Base-by-base conservation (phyloP, 2,888 invertebrate species). In the Microplitis manilae region DNA sequence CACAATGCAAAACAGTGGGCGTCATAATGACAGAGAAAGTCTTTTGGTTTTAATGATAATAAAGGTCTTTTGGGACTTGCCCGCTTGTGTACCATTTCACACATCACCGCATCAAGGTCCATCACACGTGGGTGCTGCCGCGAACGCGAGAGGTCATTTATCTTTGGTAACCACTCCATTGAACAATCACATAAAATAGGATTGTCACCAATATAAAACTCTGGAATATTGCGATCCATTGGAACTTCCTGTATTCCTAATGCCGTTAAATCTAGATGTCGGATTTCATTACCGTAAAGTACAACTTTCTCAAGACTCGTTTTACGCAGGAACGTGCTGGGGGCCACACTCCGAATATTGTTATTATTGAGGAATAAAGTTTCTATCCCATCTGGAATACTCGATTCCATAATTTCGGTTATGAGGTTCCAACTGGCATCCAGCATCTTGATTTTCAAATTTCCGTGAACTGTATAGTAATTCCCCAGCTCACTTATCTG, bases 171-270 rank as follows among this genome's bases (percentile, higher is more conserved):
- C 96, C 96, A 97, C 90, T 96, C 96, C 95, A 96, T 95, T 85
- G 94, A 94, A 90, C 96, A 96, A 90, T 96, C 95, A 90, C 96
- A 97, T 84, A 94, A 92, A 88, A 96, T 94, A 79, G 96, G 96
- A 91, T 96, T 96, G 85, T 94, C 94, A 70, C 95, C 95, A 82
- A 96, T 93, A 88, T 94, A 95, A 90, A 96, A 95, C 87, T 94
- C 93, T 15, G 96, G 95, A 83, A 95, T 90, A 86, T 94, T 94
- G 89, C 92, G 93, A 84, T 94, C 93, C 82, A 93, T 92, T 2
- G 93, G 91, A 75, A 94, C 92, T 75, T 93, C 91, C 83, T 93
- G 93, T 87, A 95, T 90, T 83, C 94, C 93, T 82, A 96, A 92
- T 15, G 95, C 94, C 5, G 94, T 93, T 71, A 95, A 91, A 84